Evolutionary conservation across 2,113 vertebrate species (phyloP).

Genomic region (Catagonus wagneri): DNA sequence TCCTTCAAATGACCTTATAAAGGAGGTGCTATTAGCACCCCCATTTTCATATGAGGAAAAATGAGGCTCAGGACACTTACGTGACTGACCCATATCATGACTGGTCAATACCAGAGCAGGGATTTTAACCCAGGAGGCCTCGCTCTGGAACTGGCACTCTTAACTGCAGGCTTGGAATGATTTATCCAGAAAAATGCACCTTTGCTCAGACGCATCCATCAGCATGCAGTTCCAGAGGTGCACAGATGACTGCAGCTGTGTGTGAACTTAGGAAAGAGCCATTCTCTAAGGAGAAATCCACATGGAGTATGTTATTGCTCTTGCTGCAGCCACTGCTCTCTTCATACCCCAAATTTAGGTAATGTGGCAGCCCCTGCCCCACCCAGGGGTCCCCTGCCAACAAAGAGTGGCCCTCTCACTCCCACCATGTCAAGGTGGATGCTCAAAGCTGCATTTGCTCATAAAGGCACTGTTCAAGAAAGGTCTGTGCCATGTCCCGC

Average conservation of each 20-base stretch:
- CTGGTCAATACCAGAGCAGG: not conserved
- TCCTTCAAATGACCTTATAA: not conserved
- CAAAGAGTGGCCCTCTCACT: fast-evolving
- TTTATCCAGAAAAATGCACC: not conserved
- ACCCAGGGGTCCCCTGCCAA: not conserved
- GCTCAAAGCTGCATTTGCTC: not conserved
- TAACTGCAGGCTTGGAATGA: too few species aligned
- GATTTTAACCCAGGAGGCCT: not conserved
- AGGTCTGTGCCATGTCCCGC: fast-evolving
- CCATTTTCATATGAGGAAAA: not conserved
- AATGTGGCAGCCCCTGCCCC: too few species aligned
- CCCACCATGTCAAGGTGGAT: not conserved
- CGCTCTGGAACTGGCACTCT: not conserved
- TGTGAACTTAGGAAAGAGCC: not conserved
- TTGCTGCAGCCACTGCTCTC: not conserved
- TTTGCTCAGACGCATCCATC: not conserved
- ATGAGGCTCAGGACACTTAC: not conserved
- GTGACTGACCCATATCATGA: too few species aligned
- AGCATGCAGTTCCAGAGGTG: not conserved
- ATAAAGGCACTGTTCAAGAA: not conserved
- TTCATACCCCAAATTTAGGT: not conserved
- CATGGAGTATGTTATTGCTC: fast-evolving
- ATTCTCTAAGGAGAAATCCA: not conserved
- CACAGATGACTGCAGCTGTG: not conserved
- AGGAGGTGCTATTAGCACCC: not conserved